A percentile compares a stretch with the other conserved stretches of the same genome.
Evolutionary conservation across 2,888 invertebrate species (phyloP).

Genomic region (Drosophila mimetica): DNA sequence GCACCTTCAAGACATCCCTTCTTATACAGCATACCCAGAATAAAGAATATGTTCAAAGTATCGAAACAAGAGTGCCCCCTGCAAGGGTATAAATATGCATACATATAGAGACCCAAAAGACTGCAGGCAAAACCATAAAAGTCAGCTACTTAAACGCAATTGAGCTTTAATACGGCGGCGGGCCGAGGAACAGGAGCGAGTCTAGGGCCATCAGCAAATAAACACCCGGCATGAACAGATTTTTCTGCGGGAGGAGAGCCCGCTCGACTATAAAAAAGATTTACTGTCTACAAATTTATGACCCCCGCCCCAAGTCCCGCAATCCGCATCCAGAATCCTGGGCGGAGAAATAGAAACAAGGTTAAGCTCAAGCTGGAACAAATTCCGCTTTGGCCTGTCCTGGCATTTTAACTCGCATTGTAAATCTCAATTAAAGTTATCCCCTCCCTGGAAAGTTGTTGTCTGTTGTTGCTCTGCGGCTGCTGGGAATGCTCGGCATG

Average conservation of each 20-base stretch:
- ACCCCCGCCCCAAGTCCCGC: slow-evolving; percentile 22
- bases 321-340: background rate
- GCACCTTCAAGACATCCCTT: too few relatives aligned
- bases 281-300: slow-evolving; percentile 72
- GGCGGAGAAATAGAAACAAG: slow-evolving; percentile 42
- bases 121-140: slow-evolving; percentile 65
- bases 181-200: slow-evolving; percentile 12
- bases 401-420: slow-evolving; percentile 59
- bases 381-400: slow-evolving; percentile 50
- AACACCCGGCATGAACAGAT: slow-evolving; percentile 56
- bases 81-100: slow-evolving; percentile 11
- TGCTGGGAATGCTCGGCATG: slow-evolving; percentile 37
- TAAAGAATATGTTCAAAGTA: background rate
- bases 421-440: slow-evolving; percentile 71
- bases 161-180: slow-evolving; percentile 60
- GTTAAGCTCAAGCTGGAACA: slow-evolving; percentile 41
- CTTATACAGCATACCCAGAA: background rate
- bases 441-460: slow-evolving; percentile 22
- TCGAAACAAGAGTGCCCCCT: background rate
- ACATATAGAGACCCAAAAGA: slow-evolving; percentile 16
- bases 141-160: slow-evolving; percentile 75
- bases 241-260: slow-evolving; percentile 33
- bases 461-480: slow-evolving; percentile 19
- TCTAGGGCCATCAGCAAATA: slow-evolving; percentile 52
- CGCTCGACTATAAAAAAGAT: slow-evolving; percentile 62